These are phyloP conservation scores for Pogonocherus hispidulus DNA, from an alignment of 2,888 invertebrate genomes.

Conservation along the genomic window DNA sequence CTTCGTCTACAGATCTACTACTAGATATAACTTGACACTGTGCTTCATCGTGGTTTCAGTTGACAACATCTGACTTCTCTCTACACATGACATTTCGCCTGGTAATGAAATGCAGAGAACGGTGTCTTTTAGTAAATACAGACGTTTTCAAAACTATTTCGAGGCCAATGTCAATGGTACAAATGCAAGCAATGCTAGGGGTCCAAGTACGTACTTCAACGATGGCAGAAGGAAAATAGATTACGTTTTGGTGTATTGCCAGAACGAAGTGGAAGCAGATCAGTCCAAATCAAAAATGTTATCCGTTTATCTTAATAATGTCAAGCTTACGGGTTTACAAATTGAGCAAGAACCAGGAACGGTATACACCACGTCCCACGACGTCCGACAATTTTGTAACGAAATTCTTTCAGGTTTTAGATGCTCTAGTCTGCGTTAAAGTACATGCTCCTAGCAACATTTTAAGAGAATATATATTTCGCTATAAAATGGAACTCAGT, in stretches of 20 bases:
- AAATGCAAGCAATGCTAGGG: too few species aligned
- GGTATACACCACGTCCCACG: not conserved
- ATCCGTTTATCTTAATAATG: slow-evolving; percentile 2
- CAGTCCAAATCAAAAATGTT: not conserved
- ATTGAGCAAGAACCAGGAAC: not conserved
- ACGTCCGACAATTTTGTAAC: not conserved
- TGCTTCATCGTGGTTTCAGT: too few species aligned
- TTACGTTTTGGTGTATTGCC: slow-evolving; percentile 8
- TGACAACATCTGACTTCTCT: too few species aligned
- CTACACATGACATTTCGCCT: too few species aligned
- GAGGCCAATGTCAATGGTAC: too few species aligned
- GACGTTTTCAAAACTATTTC: too few species aligned
- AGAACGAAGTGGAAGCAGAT: not conserved
- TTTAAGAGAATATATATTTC: not conserved
- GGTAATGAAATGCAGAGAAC: too few species aligned
- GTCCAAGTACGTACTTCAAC: not conserved
- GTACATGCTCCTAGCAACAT: not conserved
- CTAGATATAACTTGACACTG: too few species aligned
- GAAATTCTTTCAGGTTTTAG: slow-evolving; percentile 6
- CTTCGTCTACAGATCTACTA: too few species aligned
- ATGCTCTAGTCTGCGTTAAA: slow-evolving; percentile 7
- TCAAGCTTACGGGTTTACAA: not conserved
- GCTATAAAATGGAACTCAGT: not conserved
- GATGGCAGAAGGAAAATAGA: slow-evolving; percentile 10
- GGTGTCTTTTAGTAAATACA: too few species aligned